phyloP scores from a whole-genome alignment of 2,888 invertebrate genomes.

The Tipula vernalis region DNA sequence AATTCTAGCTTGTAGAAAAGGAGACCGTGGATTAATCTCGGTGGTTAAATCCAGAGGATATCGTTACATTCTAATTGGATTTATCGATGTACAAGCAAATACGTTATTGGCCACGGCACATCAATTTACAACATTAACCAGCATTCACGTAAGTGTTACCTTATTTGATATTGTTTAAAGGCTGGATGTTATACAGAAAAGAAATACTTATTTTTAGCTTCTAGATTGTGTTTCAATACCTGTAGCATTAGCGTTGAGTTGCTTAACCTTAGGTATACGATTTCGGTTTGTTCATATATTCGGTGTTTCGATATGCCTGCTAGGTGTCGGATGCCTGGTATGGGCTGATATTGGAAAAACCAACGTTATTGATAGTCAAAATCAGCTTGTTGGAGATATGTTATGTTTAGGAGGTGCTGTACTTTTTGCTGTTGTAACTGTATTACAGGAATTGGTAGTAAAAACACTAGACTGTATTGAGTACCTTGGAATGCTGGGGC shows the following conservation, averaged over 20 bases:
- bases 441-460: constrained; percentile 71
- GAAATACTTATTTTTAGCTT: neutral
- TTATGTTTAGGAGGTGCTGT: constrained; percentile 65
- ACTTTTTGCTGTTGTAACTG: constrained; percentile 66
- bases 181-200: neutral
- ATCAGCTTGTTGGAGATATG: constrained; percentile 71
- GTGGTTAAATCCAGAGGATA: neutral
- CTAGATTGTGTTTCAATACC: constrained; percentile 5
- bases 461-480: constrained; percentile 63
- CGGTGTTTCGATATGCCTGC: neutral
- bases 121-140: constrained; percentile 6
- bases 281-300: neutral
- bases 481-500: constrained; percentile 68
- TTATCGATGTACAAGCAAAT: constrained; percentile 9
- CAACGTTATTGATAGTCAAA: constrained; percentile 32
- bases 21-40: neutral
- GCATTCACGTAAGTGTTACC: neutral
- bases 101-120: constrained; percentile 5
- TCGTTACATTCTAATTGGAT: constrained; percentile 9
- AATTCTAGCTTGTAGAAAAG: constrained; percentile 6
- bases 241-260: neutral
- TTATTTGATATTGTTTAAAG: neutral
- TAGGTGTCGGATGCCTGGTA: neutral
- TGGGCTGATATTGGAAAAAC: constrained; percentile 7
- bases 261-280: neutral